Conservation (phyloP, 2,113 vertebrate species). For the Boleophthalmus pectinirostris region DNA sequence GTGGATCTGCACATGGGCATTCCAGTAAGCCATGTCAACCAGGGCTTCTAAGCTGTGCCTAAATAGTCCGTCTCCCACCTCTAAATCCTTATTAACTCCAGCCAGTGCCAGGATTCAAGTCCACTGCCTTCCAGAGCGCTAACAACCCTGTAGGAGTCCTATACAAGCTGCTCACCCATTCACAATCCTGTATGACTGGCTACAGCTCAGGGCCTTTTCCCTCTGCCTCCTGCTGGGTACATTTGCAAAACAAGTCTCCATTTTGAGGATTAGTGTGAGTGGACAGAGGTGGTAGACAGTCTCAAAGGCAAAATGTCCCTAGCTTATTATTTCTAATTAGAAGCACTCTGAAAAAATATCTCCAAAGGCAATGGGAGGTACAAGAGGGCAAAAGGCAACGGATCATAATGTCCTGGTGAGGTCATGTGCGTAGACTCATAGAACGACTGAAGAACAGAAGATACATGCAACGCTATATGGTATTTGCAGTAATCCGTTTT, state of each 20-base stretch:
- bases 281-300: conserved; percentile 5
- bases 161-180: conserved; percentile 76
- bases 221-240: conserved; percentile 45
- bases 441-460: conserved; percentile 1
- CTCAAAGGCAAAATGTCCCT: conserved; percentile 1
- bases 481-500: not conserved
- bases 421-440: conserved; percentile 34
- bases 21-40: conserved; percentile 46
- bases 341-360: not conserved
- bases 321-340: not conserved
- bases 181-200: conserved; percentile 71
- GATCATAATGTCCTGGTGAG: conserved; percentile 3
- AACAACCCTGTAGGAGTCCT: conserved; percentile 67
- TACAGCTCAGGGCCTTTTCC: conserved; percentile 32
- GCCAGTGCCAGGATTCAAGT: conserved; percentile 55
- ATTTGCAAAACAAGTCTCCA: conserved; percentile 73
- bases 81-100: conserved; percentile 69
- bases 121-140: conserved; percentile 55
- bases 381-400: conserved; percentile 6
- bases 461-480: not conserved
- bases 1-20: conserved; percentile 36
- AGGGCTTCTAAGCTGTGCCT: conserved; percentile 45
- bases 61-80: conserved; percentile 54
- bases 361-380: not conserved
- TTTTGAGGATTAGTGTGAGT: conserved; percentile 24